Evolutionary conservation across 2,888 invertebrate species (phyloP).

Genomic region (Saturnia japonica): DNA sequence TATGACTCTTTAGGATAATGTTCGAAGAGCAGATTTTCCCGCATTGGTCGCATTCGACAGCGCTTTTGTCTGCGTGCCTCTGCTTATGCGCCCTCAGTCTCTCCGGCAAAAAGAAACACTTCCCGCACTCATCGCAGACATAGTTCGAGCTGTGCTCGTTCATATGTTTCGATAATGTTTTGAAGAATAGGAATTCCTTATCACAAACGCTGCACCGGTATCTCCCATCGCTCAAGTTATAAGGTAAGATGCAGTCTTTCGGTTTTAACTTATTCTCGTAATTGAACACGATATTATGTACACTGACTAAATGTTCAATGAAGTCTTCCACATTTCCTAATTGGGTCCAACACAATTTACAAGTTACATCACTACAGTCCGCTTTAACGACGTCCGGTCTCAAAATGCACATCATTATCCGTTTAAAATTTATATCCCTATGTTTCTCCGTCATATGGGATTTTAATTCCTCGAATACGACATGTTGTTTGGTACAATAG

Average conservation of each 20-base stretch:
- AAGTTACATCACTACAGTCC: slow-evolving; percentile 34
- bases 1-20: slow-evolving; percentile 36
- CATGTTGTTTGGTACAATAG: slow-evolving; percentile 36
- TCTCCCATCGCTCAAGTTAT: slow-evolving; percentile 34
- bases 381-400: slow-evolving; percentile 33
- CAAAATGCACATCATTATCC: slow-evolving; percentile 31
- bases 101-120: slow-evolving; percentile 52
- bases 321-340: slow-evolving; percentile 30
- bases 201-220: slow-evolving; percentile 41
- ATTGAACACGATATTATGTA: slow-evolving; percentile 34
- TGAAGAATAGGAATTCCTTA: slow-evolving; percentile 52
- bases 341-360: slow-evolving; percentile 32
- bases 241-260: slow-evolving; percentile 33
- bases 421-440: slow-evolving; percentile 27
- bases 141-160: slow-evolving; percentile 65
- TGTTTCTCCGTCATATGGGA: slow-evolving; percentile 30
- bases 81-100: slow-evolving; percentile 32
- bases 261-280: slow-evolving; percentile 30
- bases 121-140: slow-evolving; percentile 67
- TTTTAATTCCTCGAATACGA: slow-evolving; percentile 32
- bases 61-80: slow-evolving; percentile 25
- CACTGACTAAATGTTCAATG: slow-evolving; percentile 31
- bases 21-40: slow-evolving; percentile 30
- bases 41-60: slow-evolving; percentile 32
- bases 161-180: slow-evolving; percentile 58